Base-by-base conservation (phyloP, 2,888 invertebrate genomes). In the Pristionchus entomophagus region DNA sequence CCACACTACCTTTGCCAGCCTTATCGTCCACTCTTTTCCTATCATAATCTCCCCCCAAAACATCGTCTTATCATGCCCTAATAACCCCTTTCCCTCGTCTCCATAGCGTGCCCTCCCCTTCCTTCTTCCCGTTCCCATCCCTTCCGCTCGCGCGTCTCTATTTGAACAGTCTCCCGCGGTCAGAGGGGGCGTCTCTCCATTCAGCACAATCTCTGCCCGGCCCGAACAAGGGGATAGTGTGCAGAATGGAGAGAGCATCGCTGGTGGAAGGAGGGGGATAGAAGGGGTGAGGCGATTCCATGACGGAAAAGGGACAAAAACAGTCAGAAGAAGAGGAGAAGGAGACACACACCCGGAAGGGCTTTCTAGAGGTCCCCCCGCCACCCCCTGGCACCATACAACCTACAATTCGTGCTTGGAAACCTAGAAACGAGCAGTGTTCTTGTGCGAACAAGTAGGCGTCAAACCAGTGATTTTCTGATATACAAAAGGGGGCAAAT, bases 151-250 rank as follows among this genome's bases (percentile, higher is more conserved):
- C n/a, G n/a, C n/a, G n/a, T n/a, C n/a, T 59, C 59, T 51, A 51
- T 80, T 80, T 80, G 51, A 80, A 10, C 51, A 49, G 49, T 80
- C 51, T 80, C 78, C 51, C 51, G n/a, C 35, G 78, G 32, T 26
- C 78, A 80, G 51, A n/a, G 29, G 22, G 51, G 2, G n/a, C n/a
- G n/a, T n/a, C n/a, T n/a, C n/a, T n/a, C n/a, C n/a, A n/a, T n/a
- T n/a, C n/a, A n/a, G n/a, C n/a, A n/a, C n/a, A n/a, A n/a, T n/a
- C n/a, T n/a, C n/a, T n/a, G n/a, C n/a, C n/a, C n/a, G n/a, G n/a
- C n/a, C n/a, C n/a, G n/a, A n/a, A n/a, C n/a, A n/a, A n/a, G n/a
- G n/a, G n/a, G n/a, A n/a, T n/a, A n/a, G n/a, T n/a, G n/a, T n/a
- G n/a, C n/a, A n/a, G n/a, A n/a, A n/a, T n/a, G n/a, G n/a, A n/a